These are phyloP conservation scores for Atta colombica DNA, from an alignment of 1,140 invertebrate species.

Conservation along the genomic window DNA sequence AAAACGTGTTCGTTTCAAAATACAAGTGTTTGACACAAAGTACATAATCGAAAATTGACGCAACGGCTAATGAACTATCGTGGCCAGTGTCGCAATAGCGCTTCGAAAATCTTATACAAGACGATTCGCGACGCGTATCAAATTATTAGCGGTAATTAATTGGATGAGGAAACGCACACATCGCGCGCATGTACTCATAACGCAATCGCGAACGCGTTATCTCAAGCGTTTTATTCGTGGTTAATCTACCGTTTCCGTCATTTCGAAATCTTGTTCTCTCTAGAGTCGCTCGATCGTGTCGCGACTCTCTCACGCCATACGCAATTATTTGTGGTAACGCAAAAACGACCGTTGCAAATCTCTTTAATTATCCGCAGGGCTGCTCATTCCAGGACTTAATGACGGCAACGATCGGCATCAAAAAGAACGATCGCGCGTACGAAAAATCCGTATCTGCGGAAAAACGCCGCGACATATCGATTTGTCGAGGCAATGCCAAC, in stretches of 20 bases:
- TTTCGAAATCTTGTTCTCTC: constrained; percentile 65
- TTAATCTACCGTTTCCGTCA: constrained; percentile 63
- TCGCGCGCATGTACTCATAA: neutral
- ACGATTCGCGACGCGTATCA: neutral
- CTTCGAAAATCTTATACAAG: neutral
- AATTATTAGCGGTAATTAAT: constrained; percentile 44
- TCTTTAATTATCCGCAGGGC: constrained; percentile 67
- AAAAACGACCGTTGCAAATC: constrained; percentile 71
- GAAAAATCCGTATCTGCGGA: neutral
- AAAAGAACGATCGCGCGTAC: constrained; percentile 25
- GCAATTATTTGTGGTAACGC: constrained; percentile 68
- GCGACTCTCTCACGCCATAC: constrained; percentile 68
- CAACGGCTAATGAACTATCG: neutral
- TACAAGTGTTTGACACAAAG: neutral
- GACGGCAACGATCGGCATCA: constrained; percentile 2
- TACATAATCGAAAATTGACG: neutral
- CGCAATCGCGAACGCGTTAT: constrained; percentile 51
- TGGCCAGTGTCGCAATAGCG: neutral
- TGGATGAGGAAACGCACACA: neutral
- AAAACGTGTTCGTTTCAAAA: neutral
- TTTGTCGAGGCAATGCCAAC: constrained; percentile 5
- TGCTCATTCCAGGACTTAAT: constrained; percentile 42
- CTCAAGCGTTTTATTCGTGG: constrained; percentile 23
- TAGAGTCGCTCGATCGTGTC: constrained; percentile 31
- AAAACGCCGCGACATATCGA: constrained; percentile 5